Evolutionary conservation across 2,113 vertebrate species (phyloP), one percentile per base, ranked within the genome.

Genomic region (Glaucidium brasilianum): DNA sequence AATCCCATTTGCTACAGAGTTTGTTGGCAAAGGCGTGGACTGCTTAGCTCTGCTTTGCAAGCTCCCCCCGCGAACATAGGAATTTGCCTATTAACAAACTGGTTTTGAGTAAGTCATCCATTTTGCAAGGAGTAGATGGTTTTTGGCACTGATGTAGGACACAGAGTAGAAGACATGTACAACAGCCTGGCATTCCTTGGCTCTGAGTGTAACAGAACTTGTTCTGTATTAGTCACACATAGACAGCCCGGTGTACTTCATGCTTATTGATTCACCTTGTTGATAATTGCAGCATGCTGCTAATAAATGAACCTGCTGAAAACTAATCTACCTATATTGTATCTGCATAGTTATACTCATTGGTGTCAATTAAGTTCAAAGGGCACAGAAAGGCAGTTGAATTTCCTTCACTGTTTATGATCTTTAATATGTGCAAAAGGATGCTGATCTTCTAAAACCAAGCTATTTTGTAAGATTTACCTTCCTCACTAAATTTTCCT

Each of bases 191-290:
- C 77, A 78, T 94, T 97, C 92, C 96, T 97, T 98, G 97, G 94
- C 96, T 91, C 92, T 3, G 69, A 97, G 79, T 79, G 79, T 91
- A 59, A 83, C 85, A 89, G 85, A 97, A 94, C 85, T 94, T 55
- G 37, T 87, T 97, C 92, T 97, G 95, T 91, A 62, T 97, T 91
- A 95, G 96, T 96, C 96, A 95, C 93, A 75, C 90, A 86, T 19
- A 84, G 32, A 96, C 92, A 74, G 35, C 93, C 87, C 92, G 68
- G 77, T 92, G 97, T 96, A 97, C 97, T 98, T 98, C 97, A 97
- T 97, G 97, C 97, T 97, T 94, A 82, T 53, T 97, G 97, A 98
- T 97, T 98, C 97, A 98, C 97, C 97, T 98, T 97, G 97, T 90
- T 98, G 98, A 97, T 98, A 98, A 95, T 62, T 91, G 86, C 95